Evolutionary conservation across 2,113 vertebrate genomes (phyloP).

Genomic region (Heterotis niloticus): DNA sequence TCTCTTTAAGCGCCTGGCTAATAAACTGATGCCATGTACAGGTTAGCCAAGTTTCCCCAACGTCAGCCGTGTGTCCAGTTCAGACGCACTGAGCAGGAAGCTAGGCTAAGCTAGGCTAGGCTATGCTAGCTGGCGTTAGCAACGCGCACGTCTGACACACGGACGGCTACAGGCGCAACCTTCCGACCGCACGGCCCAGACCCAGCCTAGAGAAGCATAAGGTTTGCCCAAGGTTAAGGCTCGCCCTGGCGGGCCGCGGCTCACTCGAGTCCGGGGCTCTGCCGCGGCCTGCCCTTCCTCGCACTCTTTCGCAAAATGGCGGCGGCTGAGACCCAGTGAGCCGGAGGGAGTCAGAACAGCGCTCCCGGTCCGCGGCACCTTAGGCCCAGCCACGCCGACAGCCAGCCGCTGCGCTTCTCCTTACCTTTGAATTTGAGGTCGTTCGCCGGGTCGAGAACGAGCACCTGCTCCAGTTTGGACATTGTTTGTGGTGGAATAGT

Average conservation of each 20-base stretch:
- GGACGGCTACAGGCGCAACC: not conserved
- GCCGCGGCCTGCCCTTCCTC: conserved; percentile 42
- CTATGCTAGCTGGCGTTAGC: not conserved
- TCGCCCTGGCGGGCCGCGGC: not conserved
- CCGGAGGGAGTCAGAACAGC: conserved; percentile 45
- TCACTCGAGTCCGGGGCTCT: conserved; percentile 52
- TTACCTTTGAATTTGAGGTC: conserved; percentile 95
- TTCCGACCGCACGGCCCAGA: too few species aligned
- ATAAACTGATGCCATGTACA: too few species aligned
- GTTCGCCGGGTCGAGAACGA: conserved; percentile 82
- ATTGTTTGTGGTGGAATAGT: conserved; percentile 68
- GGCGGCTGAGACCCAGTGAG: conserved; percentile 47
- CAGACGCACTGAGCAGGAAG: too few species aligned
- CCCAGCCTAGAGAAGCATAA: not conserved
- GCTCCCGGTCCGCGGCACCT: not conserved
- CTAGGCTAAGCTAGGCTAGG: too few species aligned
- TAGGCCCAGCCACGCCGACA: not conserved
- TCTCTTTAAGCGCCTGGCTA: not conserved
- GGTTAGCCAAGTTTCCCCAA: too few species aligned
- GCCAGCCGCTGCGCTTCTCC: conserved; percentile 10
- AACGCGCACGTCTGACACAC: not conserved
- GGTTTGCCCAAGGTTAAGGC: too few species aligned
- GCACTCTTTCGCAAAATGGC: conserved; percentile 64
- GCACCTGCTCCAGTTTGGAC: conserved; percentile 89
- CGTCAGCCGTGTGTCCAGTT: not conserved